Base-by-base conservation (phyloP, 2,888 invertebrate genomes). In the Parasteatoda lunata region DNA sequence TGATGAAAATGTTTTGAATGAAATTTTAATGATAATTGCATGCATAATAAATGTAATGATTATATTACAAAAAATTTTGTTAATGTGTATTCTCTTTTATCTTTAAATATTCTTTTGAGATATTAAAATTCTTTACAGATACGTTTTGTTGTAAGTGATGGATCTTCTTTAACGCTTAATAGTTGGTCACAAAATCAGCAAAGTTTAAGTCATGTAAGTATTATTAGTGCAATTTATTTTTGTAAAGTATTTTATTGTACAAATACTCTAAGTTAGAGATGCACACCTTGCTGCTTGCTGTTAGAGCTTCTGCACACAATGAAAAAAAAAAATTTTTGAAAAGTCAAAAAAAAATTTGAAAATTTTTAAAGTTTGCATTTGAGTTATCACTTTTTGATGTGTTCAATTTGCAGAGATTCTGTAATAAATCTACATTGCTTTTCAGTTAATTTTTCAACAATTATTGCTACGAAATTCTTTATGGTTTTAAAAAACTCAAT, bases 141-240 rank as follows among this genome's bases (percentile, higher is more conserved):
- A 30, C 94, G 96, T 85, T 96, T 97, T 92, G 95, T 97, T 79
- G 95, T 97, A 0, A 97, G 97, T 91, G 97, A 97, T 92, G 94
- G 95, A n/a, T 94, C 95, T 15, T 96, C 96, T 0, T 96, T 96
- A 89, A 94, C 95, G 89, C 93, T 98, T 49, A 98, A 97, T 91
- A 95, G 95, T 82, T 98, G 97, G 97, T 95, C 94, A 90, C 92
- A 94, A 8, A 92, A 94, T 78, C 97, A 97, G 89, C 98, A 98
- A 92, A 97, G 95, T 92, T 93, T 97, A 91, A 94, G 94, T 71
- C 96, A 96, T 93, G 97, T 97, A 92, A 94, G 84, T 80, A 49
- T n/a, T 13, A 59, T 6, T 13, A 45, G 9, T 68, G 13, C 0
- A 68, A 68, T 68, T 4, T 45, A 68, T 15, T 68, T 15, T 30